These are phyloP conservation scores for Zaprionus nigranus DNA, from an alignment of 1,140 invertebrate species.

Conservation along the genomic window DNA sequence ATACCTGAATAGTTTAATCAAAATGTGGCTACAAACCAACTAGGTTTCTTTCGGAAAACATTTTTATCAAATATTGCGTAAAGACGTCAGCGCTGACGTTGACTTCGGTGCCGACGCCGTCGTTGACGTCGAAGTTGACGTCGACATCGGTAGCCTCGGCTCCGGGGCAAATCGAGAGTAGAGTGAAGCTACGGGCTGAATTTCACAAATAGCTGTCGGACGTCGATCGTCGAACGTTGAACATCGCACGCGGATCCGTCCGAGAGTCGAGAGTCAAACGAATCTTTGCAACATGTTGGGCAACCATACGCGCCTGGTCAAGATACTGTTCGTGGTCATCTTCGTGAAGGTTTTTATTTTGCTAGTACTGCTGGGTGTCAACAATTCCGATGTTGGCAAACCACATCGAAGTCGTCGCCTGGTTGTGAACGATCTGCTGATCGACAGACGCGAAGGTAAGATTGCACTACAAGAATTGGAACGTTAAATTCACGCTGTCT, in stretches of 20 bases:
- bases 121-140: background rate
- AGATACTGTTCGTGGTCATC: constrained; percentile 54
- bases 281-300: constrained; percentile 35
- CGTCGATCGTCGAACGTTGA: constrained; percentile 17
- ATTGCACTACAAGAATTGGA: too few species aligned
- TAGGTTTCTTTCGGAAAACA: constrained; percentile 30
- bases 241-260: background rate
- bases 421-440: constrained; percentile 37
- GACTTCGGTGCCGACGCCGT: background rate
- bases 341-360: constrained; percentile 53
- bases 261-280: background rate
- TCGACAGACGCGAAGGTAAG: constrained; percentile 52
- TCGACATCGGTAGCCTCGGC: background rate
- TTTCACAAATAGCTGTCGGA: constrained; percentile 7
- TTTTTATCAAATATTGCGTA: constrained; percentile 56
- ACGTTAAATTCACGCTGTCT: background rate
- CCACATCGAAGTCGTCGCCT: background rate
- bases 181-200: constrained; percentile 11
- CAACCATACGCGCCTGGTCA: constrained; percentile 47
- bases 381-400: constrained; percentile 1
- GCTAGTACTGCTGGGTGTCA: constrained; percentile 35
- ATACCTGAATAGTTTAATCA: background rate
- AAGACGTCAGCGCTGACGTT: background rate
- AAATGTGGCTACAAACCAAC: background rate
- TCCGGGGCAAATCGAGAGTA: background rate